Evolutionary conservation across 1,140 invertebrate species (phyloP).

Genomic region (Magallana gigas): DNA sequence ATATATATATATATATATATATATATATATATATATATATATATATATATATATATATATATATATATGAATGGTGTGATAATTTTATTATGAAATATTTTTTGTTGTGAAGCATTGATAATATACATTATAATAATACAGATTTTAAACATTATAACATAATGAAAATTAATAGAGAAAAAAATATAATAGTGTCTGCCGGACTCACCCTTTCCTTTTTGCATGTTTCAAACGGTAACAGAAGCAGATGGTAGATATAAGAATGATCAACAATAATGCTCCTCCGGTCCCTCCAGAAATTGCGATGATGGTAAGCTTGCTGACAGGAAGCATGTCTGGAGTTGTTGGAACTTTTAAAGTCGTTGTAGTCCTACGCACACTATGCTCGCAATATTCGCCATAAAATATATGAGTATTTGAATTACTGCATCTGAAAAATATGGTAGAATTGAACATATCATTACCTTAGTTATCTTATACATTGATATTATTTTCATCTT

Average conservation of each 20-base stretch:
- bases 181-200: no score
- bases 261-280: not conserved
- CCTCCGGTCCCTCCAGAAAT: not conserved
- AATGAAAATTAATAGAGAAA: no score
- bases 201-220: not conserved
- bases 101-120: no score
- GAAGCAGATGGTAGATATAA: not conserved
- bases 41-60: no score
- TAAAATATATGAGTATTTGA: not conserved
- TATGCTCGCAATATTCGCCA: not conserved
- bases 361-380: not conserved
- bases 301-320: not conserved
- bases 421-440: not conserved
- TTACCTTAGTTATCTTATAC: no score
- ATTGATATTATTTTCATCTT: no score
- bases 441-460: not conserved
- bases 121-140: no score
- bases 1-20: no score
- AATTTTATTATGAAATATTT: no score
- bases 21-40: no score
- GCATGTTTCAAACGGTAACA: not conserved
- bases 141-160: no score
- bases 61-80: no score
- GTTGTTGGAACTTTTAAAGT: not conserved
- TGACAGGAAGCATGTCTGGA: not conserved